Evolutionary conservation across 2,888 invertebrate genomes (phyloP).

Genomic region (Nephrocerus scutellatus): DNA sequence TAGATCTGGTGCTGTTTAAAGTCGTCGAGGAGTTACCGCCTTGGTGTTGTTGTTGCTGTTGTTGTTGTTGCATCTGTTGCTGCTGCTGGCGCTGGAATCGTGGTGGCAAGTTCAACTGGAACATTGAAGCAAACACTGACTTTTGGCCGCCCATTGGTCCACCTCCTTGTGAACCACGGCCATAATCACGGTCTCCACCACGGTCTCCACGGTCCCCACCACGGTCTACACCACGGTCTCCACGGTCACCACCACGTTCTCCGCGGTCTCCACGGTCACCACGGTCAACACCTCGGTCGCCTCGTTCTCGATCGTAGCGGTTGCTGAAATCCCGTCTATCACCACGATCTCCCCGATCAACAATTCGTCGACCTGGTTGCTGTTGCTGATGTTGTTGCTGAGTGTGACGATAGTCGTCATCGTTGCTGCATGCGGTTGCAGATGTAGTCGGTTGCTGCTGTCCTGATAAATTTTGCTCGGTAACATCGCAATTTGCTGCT

Average conservation of each 20-base stretch:
- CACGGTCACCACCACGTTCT: slow-evolving; percentile 17
- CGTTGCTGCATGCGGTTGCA: slow-evolving; percentile 19
- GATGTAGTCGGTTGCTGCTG: slow-evolving; percentile 15
- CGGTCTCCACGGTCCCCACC: slow-evolving; percentile 15
- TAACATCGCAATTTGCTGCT: slow-evolving; percentile 10
- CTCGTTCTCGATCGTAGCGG: slow-evolving; percentile 20
- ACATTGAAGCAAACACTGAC: slow-evolving; percentile 59
- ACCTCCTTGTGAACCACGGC: slow-evolving; percentile 25
- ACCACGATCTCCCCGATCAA: slow-evolving; percentile 16
- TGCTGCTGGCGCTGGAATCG: slow-evolving; percentile 72
- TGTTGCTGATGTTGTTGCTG: no score
- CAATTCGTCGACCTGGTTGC: slow-evolving; percentile 12
- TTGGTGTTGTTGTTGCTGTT: slow-evolving; percentile 16
- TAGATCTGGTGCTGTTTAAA: slow-evolving; percentile 23
- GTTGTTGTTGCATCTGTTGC: slow-evolving; percentile 31
- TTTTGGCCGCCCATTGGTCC: slow-evolving; percentile 35
- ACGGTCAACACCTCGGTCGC: slow-evolving; percentile 19
- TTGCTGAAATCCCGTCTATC: slow-evolving; percentile 25
- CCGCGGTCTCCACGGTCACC: slow-evolving; percentile 18
- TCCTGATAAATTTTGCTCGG: slow-evolving; percentile 11
- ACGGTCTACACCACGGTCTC: slow-evolving; percentile 5
- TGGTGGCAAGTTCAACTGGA: slow-evolving; percentile 78
- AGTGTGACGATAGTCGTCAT: slow-evolving; percentile 27
- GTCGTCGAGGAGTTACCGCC: slow-evolving; percentile 17
- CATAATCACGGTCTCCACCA: slow-evolving; percentile 23